A percentile compares a stretch with the other conserved stretches of the same genome.
Conservation (phyloP, 2,113 vertebrate genomes). For the Holacanthus passer region DNA sequence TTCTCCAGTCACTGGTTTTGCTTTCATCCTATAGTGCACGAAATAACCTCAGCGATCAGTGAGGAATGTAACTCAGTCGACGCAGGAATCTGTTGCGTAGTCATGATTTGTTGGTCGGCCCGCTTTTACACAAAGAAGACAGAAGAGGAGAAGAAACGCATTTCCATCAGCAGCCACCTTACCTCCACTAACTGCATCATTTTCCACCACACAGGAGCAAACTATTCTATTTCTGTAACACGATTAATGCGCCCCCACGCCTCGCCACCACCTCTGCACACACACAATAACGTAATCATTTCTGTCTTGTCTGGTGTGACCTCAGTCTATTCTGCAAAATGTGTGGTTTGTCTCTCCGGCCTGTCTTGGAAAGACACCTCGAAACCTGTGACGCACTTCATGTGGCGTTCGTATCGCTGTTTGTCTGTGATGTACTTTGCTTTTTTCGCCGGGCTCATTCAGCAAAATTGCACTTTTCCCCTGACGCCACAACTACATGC, state of each 20-base stretch:
- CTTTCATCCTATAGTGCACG: not conserved
- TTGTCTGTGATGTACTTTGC: not conserved
- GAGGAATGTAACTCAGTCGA: not conserved
- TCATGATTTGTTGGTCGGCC: not conserved
- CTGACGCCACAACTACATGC: not conserved
- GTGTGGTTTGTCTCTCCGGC: not conserved
- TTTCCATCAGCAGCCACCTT: slow-evolving; percentile 28
- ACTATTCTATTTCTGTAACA: slow-evolving; percentile 34
- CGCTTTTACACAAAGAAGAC: not conserved
- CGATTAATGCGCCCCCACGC: slow-evolving; percentile 27
- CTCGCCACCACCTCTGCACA: not conserved
- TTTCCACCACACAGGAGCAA: slow-evolving; percentile 33
- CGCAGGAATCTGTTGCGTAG: slow-evolving; percentile 3
- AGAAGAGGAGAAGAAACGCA: not conserved
- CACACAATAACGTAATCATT: slow-evolving; percentile 11
- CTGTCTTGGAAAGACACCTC: not conserved
- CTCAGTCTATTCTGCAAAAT: slow-evolving; percentile 14
- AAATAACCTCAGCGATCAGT: not conserved
- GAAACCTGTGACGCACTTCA: slow-evolving; percentile 11
- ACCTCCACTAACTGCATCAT: slow-evolving; percentile 12
- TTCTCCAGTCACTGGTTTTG: not conserved
- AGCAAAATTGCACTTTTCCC: not conserved
- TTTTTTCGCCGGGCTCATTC: not conserved
- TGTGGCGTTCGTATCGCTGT: slow-evolving; percentile 9
- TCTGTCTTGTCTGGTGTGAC: slow-evolving; percentile 4